Evolutionary conservation across 30 jellyfish, hydroid and myxozoan species (phyloP).

Genomic region (Aurelia aurita): DNA sequence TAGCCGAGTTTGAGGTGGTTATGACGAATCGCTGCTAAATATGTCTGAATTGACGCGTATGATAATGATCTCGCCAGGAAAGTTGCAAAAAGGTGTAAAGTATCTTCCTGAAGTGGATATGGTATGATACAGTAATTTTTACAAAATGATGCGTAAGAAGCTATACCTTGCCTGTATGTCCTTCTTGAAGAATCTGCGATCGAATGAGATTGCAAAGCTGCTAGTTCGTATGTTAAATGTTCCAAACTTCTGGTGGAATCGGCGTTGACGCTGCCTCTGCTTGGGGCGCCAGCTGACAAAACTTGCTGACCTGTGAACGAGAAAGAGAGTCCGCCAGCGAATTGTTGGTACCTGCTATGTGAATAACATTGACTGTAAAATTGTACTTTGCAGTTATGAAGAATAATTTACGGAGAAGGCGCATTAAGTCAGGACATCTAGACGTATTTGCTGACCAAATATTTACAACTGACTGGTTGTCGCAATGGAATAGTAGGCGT

Average conservation of each 20-base stretch:
- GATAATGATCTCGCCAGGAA: not conserved
- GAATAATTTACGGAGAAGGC: conserved; percentile 7
- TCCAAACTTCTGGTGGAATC: conserved; percentile 22
- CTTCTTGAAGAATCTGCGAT: not conserved
- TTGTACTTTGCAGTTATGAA: not conserved
- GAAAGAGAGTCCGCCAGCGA: conserved; percentile 5
- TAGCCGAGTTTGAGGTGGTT: not conserved
- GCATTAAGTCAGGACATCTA: not conserved
- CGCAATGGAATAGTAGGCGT: no score
- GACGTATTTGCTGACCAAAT: no score
- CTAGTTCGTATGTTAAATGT: not conserved
- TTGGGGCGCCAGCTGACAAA: conserved; percentile 18
- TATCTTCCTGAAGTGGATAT: conserved; percentile 3
- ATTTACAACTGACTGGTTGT: not conserved
- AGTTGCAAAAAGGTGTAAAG: not conserved
- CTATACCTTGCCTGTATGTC: conserved; percentile 4
- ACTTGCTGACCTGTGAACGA: no score
- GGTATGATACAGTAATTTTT: not conserved
- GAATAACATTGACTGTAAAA: conserved; percentile 8
- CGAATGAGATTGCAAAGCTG: not conserved
- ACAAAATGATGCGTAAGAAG: conserved; percentile 9
- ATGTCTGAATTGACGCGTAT: not conserved
- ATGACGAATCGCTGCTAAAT: conserved; percentile 13
- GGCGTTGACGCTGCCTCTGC: conserved; percentile 25
- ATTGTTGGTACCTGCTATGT: conserved; percentile 5